Percentiles rank a stretch among this genome's conserved stretches.
phyloP scores from a whole-genome alignment of 2,113 vertebrate species.

The Equus quagga region DNA sequence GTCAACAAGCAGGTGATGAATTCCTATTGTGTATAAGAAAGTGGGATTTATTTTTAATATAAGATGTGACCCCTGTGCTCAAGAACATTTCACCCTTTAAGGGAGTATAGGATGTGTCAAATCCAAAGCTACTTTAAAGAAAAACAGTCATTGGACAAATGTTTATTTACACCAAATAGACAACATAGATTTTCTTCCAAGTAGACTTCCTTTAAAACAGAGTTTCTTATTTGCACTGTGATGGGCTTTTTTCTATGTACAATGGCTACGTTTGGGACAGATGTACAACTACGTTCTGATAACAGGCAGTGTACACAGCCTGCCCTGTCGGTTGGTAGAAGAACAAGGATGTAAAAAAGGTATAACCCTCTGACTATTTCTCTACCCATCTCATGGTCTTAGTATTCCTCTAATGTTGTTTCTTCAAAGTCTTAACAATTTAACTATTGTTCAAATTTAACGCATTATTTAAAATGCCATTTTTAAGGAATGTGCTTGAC shows the following conservation, averaged over 20 bases:
- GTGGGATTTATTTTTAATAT: neutral
- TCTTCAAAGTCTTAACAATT: neutral
- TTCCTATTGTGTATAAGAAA: neutral
- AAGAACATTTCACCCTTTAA: neutral
- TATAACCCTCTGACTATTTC: neutral
- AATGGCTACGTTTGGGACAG: neutral
- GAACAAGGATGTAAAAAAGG: neutral
- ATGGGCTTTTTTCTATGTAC: neutral
- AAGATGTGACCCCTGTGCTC: neutral
- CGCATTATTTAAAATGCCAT: conserved; percentile 7
- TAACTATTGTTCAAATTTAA: neutral
- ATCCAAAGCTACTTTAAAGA: conserved; percentile 23
- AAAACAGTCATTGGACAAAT: neutral
- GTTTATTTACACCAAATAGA: neutral
- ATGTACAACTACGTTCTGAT: neutral
- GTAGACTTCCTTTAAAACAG: neutral
- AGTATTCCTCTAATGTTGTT: neutral
- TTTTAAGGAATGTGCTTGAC: neutral
- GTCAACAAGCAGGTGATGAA: neutral
- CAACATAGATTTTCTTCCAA: neutral
- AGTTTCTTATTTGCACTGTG: neutral
- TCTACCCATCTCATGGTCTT: neutral
- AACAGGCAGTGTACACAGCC: neutral
- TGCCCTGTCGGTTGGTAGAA: neutral
- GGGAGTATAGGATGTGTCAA: neutral